These are phyloP conservation scores for Polypedilum pembai DNA, from an alignment of 1,140 invertebrate species.

Conservation along the genomic window DNA sequence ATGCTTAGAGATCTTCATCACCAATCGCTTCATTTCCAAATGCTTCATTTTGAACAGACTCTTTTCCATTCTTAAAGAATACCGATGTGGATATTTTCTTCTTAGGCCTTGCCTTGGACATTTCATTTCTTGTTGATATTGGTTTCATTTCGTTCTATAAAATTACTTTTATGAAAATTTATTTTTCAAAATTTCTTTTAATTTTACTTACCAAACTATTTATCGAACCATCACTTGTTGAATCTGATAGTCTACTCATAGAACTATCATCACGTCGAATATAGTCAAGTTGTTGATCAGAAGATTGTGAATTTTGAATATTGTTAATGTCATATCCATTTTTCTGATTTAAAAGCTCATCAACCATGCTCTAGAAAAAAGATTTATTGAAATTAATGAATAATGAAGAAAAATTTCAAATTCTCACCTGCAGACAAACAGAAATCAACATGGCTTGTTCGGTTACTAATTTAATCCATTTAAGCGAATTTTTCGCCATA, in stretches of 20 bases:
- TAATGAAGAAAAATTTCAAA: constrained; percentile 28
- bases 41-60: constrained; percentile 75
- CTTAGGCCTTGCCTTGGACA: constrained; percentile 46
- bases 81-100: constrained; percentile 49
- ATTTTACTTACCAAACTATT: constrained; percentile 44
- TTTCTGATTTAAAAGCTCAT: constrained; percentile 82
- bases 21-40: constrained; percentile 87
- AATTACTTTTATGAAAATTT: not conserved
- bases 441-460: constrained; percentile 92
- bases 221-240: constrained; percentile 35
- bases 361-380: constrained; percentile 67
- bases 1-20: constrained; percentile 74
- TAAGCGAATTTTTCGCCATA: constrained; percentile 80
- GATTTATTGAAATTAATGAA: constrained; percentile 8
- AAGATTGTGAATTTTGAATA: constrained; percentile 28
- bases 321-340: constrained; percentile 44
- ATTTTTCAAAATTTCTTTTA: constrained; percentile 48
- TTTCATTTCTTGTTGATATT: constrained; percentile 34
- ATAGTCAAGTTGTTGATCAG: constrained; percentile 8
- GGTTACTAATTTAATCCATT: constrained; percentile 87
- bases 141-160: constrained; percentile 30
- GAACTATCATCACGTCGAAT: constrained; percentile 12
- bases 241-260: constrained; percentile 37
- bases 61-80: constrained; percentile 53
- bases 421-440: constrained; percentile 70